Base-by-base conservation (phyloP, 1,140 invertebrate species). In the Dufourea novaeangliae region DNA sequence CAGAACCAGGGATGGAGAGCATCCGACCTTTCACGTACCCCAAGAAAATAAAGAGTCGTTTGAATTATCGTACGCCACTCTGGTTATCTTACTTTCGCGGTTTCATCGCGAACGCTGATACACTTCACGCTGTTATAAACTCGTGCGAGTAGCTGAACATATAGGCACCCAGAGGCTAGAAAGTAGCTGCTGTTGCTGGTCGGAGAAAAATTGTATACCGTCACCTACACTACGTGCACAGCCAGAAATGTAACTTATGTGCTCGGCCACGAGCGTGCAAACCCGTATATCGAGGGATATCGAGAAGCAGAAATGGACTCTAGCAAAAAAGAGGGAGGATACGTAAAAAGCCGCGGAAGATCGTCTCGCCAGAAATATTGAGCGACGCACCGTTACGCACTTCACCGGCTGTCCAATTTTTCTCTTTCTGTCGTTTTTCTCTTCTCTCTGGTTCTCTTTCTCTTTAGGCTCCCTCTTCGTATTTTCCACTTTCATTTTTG, bases 21-120 rank as follows among this genome's bases (percentile, higher is more conserved):
- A n/a, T n/a, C 67, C 76, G 70, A 17, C 44, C 67, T 75, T 79
- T 78, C 70, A 54, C 62, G 0, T 56, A 62, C 44, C 37, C 63
- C 70, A 78, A 78, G 67, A n/a, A 83, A 81, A 67, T 72, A 74
- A 63, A 56, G n/a, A n/a, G 72, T 34, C 39, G 62, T 50, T 77
- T 83, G 81, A 88, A 86, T 88, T 87, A 87, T 88, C 83, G 81
- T 67, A 39, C 57, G 50, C 72, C 27, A 79, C 80, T n/a, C 44
- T 3, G 5, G 3, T 86, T 86, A 72, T 85, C 86, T 84, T 80
- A 78, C 79, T 80, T 79, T 86, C 78, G 68, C 72, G 52, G 56
- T 63, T 78, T 80, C 57, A 25, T 39, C 34, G 17, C 29, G 14
- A 20, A 56, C 10, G 34, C 12, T 0, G 27, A 27, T 20, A 5